Conservation (phyloP, 2,113 vertebrate species). For the Microtus pennsylvanicus region DNA sequence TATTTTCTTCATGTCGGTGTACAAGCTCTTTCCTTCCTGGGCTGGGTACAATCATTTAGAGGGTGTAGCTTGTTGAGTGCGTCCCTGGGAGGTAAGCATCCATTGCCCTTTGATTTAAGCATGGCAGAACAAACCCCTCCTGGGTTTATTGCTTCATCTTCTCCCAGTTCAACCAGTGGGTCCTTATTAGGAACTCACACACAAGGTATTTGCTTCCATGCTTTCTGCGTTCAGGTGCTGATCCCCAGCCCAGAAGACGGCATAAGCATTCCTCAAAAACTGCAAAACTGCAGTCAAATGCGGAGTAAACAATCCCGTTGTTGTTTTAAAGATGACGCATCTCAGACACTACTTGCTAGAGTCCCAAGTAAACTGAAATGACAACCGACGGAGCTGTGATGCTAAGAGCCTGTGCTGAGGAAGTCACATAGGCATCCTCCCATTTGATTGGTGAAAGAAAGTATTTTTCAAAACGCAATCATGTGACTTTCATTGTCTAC, state of each 20-base stretch:
- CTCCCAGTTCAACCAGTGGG: background rate
- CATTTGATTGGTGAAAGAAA: background rate
- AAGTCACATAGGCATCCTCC: constrained; percentile 17
- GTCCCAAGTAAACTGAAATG: constrained; percentile 28
- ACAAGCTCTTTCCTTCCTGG: background rate
- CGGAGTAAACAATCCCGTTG: background rate
- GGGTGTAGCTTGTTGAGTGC: background rate
- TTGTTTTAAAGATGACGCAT: background rate
- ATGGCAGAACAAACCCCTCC: background rate
- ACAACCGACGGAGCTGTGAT: background rate
- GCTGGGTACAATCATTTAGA: background rate
- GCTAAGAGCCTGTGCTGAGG: constrained; percentile 1
- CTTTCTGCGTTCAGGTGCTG: background rate
- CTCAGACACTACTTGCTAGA: constrained; percentile 17
- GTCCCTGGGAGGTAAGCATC: background rate
- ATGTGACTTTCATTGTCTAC: background rate
- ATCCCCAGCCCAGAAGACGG: background rate
- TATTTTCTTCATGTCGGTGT: constrained; percentile 45
- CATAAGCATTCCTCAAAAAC: background rate
- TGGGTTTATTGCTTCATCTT: constrained; percentile 19
- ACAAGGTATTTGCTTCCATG: background rate
- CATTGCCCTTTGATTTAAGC: background rate
- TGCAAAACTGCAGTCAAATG: background rate
- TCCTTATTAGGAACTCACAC: background rate
- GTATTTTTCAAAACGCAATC: background rate